Evolutionary conservation across 2,888 invertebrate species (phyloP), one percentile per base, ranked within the genome.

Genomic region (Bombylius major): DNA sequence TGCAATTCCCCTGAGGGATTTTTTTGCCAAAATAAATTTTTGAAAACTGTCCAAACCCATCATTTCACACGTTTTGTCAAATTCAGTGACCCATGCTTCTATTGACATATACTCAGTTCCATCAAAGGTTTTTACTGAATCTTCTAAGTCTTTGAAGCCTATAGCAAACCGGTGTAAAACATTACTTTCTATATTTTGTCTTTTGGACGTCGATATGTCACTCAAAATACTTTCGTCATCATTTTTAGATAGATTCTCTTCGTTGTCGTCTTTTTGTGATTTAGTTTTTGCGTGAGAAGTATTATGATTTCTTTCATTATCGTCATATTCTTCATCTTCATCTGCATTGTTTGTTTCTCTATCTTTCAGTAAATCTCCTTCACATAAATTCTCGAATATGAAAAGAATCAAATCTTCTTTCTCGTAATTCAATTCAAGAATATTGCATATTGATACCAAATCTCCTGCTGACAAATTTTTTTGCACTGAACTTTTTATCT

Each of bases 401-500:
- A 36, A 36, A 6, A 36, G 8, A 6, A 6, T 36, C 8, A 36
- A 36, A 36, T 36, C 36, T 36, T 36, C 36, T 5, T 23, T n/a
- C 14, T 36, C 36, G 8, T 36, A 36, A 8, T 36, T 36, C 36
- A 36, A 36, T 36, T 36, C 36, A 11, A 51, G 14, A 7, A 51
- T 31, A 42, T 42, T 51, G 44, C 51, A 51, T 13, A 51, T 44
- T 31, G 51, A 11, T 5, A 31, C 6, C 7, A 51, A 39, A 23
- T 51, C 51, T 5, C 23, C 11, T n/a, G 5, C 14, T 7, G 7
- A 12, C 5, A 51, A 42, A 23, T 39, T 51, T 42, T 44, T 32
- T 33, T 32, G 5, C 5, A 56, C 46, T 7, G 58, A 58, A 49
- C 50, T 45, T 23, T 48, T 32, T 50, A 58, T 61, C 32, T 51